These are phyloP conservation scores for Aphidoletes aphidimyza DNA, from an alignment of 2,888 invertebrate species.

Conservation along the genomic window DNA sequence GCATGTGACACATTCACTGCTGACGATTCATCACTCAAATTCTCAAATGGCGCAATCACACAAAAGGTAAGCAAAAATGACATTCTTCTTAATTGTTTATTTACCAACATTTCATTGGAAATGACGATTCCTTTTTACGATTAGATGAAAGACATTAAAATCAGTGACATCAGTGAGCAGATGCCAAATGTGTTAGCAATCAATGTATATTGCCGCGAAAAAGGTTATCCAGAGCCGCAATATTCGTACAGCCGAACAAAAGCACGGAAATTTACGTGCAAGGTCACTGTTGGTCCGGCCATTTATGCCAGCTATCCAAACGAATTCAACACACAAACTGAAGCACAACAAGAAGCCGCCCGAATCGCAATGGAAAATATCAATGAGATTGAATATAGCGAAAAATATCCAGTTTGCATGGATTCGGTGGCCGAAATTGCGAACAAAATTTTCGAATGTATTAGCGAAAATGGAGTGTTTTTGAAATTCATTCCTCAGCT, in stretches of 20 bases:
- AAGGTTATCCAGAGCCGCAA: constrained; percentile 60
- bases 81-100: not conserved
- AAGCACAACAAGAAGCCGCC: constrained; percentile 62
- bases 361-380: constrained; percentile 62
- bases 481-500: constrained; percentile 70
- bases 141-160: constrained; percentile 25
- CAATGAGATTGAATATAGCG: constrained; percentile 60
- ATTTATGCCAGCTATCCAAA: constrained; percentile 64
- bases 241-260: constrained; percentile 60
- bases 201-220: constrained; percentile 61
- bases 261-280: constrained; percentile 4
- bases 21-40: not conserved
- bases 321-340: constrained; percentile 61
- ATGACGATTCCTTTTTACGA: not conserved
- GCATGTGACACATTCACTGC: not conserved
- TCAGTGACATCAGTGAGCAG: not conserved
- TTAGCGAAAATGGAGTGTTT: constrained; percentile 71
- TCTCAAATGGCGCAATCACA: not conserved
- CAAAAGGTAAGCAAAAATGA: not conserved
- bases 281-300: not conserved
- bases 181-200: not conserved
- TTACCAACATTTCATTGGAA: not conserved
- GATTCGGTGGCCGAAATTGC: constrained; percentile 62
- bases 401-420: constrained; percentile 61
- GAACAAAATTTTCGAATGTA: constrained; percentile 61